Evolutionary conservation across 2,888 invertebrate genomes (phyloP).

Genomic region (Girardia tigrina): DNA sequence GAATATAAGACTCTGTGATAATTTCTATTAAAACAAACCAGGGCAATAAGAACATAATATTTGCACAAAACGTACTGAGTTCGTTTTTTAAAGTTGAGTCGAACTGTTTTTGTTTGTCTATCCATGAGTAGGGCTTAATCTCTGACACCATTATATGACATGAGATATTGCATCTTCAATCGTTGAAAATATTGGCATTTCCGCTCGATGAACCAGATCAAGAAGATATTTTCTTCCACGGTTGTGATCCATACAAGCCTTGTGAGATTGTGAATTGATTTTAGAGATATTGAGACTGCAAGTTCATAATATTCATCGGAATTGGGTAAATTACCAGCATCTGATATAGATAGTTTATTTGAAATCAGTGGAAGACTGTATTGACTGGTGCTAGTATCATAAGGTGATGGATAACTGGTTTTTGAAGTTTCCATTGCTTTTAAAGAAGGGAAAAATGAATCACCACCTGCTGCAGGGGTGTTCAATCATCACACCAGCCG

Average conservation of each 20-base stretch:
- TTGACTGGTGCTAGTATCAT: not conserved
- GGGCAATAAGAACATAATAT: not conserved
- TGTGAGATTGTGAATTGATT: slow-evolving; percentile 40
- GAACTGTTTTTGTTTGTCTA: not conserved
- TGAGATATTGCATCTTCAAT: not conserved
- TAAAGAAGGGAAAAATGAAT: not conserved
- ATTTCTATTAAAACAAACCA: not conserved
- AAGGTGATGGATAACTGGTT: not conserved
- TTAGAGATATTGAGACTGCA: not conserved
- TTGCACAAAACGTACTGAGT: not conserved
- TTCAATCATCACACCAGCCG: too few relatives aligned
- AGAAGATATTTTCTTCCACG: slow-evolving; percentile 77
- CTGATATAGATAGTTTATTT: slow-evolving; percentile 5
- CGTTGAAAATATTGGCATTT: slow-evolving; percentile 59
- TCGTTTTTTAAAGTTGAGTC: not conserved
- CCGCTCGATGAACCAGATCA: slow-evolving; percentile 75
- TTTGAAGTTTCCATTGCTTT: not conserved
- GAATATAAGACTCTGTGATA: too few relatives aligned
- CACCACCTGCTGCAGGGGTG: too few relatives aligned
- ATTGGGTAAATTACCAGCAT: not conserved
- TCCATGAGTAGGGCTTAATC: not conserved
- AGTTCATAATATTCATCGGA: not conserved
- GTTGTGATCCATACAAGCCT: slow-evolving; percentile 74
- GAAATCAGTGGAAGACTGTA: not conserved
- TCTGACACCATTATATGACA: not conserved